Evolutionary conservation across 2,888 invertebrate genomes (phyloP).

Genomic region (Drosophila tanythrix): DNA sequence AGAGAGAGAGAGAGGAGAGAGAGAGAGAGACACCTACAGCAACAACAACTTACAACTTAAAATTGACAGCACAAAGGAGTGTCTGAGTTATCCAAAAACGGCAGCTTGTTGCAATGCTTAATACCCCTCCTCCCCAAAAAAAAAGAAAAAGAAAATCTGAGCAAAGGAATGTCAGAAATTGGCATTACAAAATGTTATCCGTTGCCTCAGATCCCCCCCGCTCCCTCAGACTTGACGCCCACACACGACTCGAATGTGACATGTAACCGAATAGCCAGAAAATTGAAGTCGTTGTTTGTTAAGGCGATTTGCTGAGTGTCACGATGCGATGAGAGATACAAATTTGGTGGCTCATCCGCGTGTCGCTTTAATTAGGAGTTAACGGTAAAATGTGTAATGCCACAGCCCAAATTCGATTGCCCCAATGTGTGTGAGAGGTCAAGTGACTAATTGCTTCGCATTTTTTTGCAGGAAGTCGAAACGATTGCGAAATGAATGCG

Average conservation of each 20-base stretch:
- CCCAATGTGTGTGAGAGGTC: constrained; percentile 18
- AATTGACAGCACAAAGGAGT: constrained; percentile 58
- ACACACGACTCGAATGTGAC: constrained; percentile 27
- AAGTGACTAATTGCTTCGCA: constrained; percentile 40
- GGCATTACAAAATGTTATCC: constrained; percentile 39
- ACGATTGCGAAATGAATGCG: neutral
- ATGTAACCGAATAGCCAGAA: neutral
- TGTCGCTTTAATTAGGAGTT: constrained; percentile 9
- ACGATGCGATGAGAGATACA: constrained; percentile 51
- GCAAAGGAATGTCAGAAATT: constrained; percentile 36
- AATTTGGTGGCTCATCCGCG: constrained; percentile 43
- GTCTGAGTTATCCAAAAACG: constrained; percentile 11
- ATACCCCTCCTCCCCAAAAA: neutral
- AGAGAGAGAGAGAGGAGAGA: neutral
- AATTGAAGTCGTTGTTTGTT: constrained; percentile 35
- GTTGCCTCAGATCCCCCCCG: neutral
- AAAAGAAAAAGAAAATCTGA: neutral
- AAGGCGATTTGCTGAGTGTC: constrained; percentile 73
- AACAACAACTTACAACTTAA: constrained; percentile 31
- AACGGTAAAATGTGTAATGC: constrained; percentile 42
- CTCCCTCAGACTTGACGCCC: constrained; percentile 30
- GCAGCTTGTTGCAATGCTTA: constrained; percentile 16
- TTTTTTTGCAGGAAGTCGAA: constrained; percentile 36
- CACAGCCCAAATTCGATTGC: constrained; percentile 32
- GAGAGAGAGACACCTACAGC: neutral